Conservation (phyloP, 2,797 vertebrate species). For the Anguilla obscura region DNA sequence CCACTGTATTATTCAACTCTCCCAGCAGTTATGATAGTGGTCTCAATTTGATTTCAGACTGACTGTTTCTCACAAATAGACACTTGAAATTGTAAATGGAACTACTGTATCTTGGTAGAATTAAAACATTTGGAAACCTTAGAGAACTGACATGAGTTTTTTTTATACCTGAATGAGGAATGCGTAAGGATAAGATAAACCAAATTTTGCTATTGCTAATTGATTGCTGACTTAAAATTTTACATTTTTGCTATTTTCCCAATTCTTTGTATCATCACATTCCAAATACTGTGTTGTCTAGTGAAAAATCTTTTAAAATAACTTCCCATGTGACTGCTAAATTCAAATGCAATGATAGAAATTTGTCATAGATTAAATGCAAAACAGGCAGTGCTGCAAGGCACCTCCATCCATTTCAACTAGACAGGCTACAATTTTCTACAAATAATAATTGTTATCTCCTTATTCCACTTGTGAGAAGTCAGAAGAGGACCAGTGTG, state of each 20-base stretch:
- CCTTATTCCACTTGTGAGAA: slow-evolving; percentile 52
- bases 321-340: slow-evolving; percentile 14
- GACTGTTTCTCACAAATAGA: too few species aligned
- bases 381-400: slow-evolving; percentile 63
- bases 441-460: slow-evolving; percentile 61
- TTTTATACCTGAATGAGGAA: too few species aligned
- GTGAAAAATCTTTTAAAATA: background rate
- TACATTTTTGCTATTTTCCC: background rate
- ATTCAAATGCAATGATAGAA: slow-evolving; percentile 23
- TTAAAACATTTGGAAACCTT: too few species aligned
- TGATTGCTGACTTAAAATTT: background rate
- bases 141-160: too few species aligned
- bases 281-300: background rate
- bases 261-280: background rate
- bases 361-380: slow-evolving; percentile 47
- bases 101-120: too few species aligned
- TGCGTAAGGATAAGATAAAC: too few species aligned
- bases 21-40: too few species aligned
- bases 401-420: slow-evolving; percentile 66
- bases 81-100: too few species aligned
- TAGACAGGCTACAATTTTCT: slow-evolving; percentile 61
- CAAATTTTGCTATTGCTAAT: background rate
- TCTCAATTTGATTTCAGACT: too few species aligned
- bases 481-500: slow-evolving; percentile 50
- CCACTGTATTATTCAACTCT: too few species aligned